Conservation (phyloP, 1,140 invertebrate genomes). For the Drosophila novamexicana region DNA sequence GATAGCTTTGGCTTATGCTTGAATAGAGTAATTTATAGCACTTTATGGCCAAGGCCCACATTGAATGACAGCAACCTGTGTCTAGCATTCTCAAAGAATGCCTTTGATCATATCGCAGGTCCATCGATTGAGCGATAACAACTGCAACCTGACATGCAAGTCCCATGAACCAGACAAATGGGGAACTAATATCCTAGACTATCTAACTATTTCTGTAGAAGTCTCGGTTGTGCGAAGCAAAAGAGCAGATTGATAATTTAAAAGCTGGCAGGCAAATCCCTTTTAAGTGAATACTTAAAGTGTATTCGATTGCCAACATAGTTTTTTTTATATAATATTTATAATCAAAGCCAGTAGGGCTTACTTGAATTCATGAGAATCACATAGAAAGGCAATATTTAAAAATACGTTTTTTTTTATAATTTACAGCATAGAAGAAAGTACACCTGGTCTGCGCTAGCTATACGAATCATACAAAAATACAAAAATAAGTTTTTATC, state of each 20-base stretch:
- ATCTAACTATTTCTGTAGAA: background rate
- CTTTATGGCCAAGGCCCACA: conserved; percentile 59
- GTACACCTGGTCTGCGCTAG: too few species aligned
- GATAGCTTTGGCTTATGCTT: conserved; percentile 55
- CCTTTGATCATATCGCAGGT: conserved; percentile 38
- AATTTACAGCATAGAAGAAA: too few species aligned
- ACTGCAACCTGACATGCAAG: conserved; percentile 7
- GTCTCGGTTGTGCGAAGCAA: background rate
- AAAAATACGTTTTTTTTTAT: too few species aligned
- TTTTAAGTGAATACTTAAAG: too few species aligned
- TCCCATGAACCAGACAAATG: background rate
- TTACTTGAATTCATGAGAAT: too few species aligned
- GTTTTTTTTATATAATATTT: too few species aligned
- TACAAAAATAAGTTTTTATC: too few species aligned
- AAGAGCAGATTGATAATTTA: background rate
- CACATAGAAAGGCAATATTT: too few species aligned
- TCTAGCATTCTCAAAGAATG: conserved; percentile 50
- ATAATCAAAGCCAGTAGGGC: too few species aligned
- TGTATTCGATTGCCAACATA: too few species aligned
- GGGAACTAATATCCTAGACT: background rate
- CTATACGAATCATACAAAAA: too few species aligned
- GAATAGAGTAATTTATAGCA: conserved; percentile 80
- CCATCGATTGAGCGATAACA: conserved; percentile 47
- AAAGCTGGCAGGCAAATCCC: too few species aligned
- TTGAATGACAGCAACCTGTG: conserved; percentile 46